Evolutionary conservation across 2,888 invertebrate species (phyloP).

Genomic region (Tachystola acroxantha): DNA sequence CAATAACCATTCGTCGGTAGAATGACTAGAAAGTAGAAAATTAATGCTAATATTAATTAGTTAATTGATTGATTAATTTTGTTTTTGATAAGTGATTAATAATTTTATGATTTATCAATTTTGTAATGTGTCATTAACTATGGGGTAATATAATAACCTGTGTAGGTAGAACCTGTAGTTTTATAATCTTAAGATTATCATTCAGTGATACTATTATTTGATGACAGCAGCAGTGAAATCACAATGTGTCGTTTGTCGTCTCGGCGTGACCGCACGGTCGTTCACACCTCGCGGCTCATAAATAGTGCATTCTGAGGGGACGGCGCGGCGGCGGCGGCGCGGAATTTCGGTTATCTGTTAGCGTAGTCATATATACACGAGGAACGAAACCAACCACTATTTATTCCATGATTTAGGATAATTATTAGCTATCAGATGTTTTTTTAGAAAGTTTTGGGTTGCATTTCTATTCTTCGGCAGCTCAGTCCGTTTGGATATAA

Average conservation of each 20-base stretch:
- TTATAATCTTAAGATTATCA: too few relatives aligned
- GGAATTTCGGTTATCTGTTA: not conserved
- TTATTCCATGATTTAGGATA: too few relatives aligned
- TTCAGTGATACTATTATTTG: too few relatives aligned
- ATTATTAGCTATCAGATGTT: too few relatives aligned
- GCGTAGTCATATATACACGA: not conserved
- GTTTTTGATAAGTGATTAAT: too few relatives aligned
- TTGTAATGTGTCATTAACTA: too few relatives aligned
- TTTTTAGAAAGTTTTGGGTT: too few relatives aligned
- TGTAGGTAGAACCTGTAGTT: too few relatives aligned
- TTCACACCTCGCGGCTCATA: not conserved
- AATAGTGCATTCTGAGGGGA: not conserved
- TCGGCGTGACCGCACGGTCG: constrained; percentile 2
- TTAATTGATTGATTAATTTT: not conserved
- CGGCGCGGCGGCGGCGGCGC: not conserved
- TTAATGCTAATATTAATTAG: constrained; percentile 10
- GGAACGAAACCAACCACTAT: not conserved
- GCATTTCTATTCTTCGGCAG: too few relatives aligned
- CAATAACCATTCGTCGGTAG: too few relatives aligned
- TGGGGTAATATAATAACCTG: too few relatives aligned
- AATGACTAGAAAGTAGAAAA: constrained; percentile 30
- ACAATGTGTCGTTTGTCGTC: not conserved
- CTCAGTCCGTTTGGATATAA: not conserved
- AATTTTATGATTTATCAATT: too few relatives aligned
- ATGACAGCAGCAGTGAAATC: constrained; percentile 6